These are phyloP conservation scores for Mus minutoides DNA, from an alignment of 2,797 vertebrate genomes.

Conservation along the genomic window DNA sequence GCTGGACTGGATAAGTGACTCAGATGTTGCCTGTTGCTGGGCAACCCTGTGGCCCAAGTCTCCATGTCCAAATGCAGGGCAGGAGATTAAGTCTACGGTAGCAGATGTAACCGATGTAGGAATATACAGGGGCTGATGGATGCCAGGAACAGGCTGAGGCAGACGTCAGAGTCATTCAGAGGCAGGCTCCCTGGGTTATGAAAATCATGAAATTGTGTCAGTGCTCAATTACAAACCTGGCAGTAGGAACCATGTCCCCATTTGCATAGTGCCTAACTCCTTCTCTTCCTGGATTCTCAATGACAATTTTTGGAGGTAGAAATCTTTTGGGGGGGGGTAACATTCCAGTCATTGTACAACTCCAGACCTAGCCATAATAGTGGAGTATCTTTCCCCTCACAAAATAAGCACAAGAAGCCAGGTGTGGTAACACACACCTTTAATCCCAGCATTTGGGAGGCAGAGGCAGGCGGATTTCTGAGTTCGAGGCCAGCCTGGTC, in stretches of 20 bases:
- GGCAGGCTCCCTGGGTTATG: not conserved
- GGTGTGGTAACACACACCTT: too few relatives aligned
- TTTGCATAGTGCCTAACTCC: not conserved
- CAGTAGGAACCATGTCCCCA: not conserved
- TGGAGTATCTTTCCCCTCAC: not conserved
- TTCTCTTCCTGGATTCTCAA: not conserved
- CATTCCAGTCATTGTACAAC: not conserved
- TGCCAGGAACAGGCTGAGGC: not conserved
- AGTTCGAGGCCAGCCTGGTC: too few relatives aligned
- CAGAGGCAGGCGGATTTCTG: too few relatives aligned
- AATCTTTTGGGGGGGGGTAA: not conserved
- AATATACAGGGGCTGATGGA: not conserved
- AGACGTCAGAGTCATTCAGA: not conserved
- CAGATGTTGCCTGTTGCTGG: not conserved
- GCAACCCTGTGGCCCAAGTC: not conserved
- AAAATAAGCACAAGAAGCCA: not conserved
- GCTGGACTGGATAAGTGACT: not conserved
- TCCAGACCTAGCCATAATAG: not conserved
- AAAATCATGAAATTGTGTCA: not conserved
- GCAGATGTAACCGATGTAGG: not conserved
- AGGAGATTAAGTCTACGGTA: not conserved
- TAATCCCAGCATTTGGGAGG: too few relatives aligned
- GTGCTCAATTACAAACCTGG: not conserved
- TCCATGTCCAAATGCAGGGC: not conserved
- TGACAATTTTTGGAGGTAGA: not conserved